phyloP scores from a whole-genome alignment of 2,888 invertebrate species.

The Hyposoter didymator region DNA sequence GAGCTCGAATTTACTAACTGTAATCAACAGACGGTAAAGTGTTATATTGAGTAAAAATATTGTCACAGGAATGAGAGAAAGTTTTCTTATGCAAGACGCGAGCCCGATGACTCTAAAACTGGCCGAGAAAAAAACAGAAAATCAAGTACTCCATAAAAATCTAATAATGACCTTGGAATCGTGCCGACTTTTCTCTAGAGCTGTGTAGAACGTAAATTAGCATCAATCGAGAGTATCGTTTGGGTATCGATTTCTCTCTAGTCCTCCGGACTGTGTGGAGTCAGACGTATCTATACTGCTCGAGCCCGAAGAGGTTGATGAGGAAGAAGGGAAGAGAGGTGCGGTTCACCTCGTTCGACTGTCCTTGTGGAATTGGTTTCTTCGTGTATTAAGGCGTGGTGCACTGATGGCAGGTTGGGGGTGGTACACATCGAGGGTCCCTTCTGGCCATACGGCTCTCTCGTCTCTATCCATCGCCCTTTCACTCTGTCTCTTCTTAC shows the following conservation, averaged over 20 bases:
- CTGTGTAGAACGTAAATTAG: conserved; percentile 19
- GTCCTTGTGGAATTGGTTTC: conserved; percentile 78
- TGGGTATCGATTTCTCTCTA: conserved; percentile 62
- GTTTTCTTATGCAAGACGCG: not conserved
- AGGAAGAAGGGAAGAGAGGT: conserved; percentile 46
- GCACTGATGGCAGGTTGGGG: conserved; percentile 49
- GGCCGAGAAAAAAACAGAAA: not conserved
- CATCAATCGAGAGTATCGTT: conserved; percentile 61
- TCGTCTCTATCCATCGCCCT: conserved; percentile 24
- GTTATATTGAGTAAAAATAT: not conserved
- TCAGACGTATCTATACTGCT: conserved; percentile 43
- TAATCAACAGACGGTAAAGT: not conserved
- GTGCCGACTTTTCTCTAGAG: not conserved
- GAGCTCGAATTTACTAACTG: conserved; percentile 2
- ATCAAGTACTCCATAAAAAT: not conserved
- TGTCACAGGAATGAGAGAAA: not conserved
- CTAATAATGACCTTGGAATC: not conserved
- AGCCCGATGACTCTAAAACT: not conserved
- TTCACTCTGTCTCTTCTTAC: conserved; percentile 41
- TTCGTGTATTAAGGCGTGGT: conserved; percentile 75
- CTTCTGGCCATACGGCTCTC: conserved; percentile 73
- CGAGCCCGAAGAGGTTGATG: conserved; percentile 37
- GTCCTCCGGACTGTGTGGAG: conserved; percentile 33
- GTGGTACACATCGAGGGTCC: conserved; percentile 68
- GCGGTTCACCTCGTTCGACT: conserved; percentile 66